Evolutionary conservation across 2,113 vertebrate species (phyloP).

Genomic region (Hirundichthys speculiger): DNA sequence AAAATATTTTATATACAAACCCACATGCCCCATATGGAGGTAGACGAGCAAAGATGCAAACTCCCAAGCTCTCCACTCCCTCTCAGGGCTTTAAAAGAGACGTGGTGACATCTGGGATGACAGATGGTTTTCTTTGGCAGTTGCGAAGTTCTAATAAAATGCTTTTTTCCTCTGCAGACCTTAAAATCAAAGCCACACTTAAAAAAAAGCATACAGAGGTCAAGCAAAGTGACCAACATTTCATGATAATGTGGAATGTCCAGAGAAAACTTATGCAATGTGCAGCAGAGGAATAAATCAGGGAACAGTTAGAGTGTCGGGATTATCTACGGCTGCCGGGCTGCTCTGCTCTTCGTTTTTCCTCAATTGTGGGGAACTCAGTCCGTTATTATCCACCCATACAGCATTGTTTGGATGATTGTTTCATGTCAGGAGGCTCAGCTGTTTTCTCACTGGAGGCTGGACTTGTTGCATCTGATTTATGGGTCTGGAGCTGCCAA

Average conservation of each 20-base stretch:
- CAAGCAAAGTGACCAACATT: not conserved
- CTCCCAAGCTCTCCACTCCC: slow-evolving; percentile 8
- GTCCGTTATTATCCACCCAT: slow-evolving; percentile 15
- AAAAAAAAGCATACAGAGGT: not conserved
- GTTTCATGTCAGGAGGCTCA: slow-evolving; percentile 15
- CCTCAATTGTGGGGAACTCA: not conserved
- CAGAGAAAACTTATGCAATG: not conserved
- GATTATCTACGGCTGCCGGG: not conserved
- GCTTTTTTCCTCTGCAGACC: not conserved
- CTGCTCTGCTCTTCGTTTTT: not conserved
- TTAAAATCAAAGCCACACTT: not conserved
- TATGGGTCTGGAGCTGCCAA: slow-evolving; percentile 46
- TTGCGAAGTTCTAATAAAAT: not conserved
- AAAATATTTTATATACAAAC: slow-evolving; percentile 50
- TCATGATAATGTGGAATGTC: no score
- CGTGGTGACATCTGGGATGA: slow-evolving; percentile 22
- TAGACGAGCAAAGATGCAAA: slow-evolving; percentile 7
- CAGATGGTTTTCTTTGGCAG: slow-evolving; percentile 19
- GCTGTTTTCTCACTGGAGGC: slow-evolving; percentile 38
- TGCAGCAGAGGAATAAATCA: not conserved
- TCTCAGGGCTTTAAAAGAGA: slow-evolving; percentile 9
- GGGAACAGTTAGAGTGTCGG: slow-evolving; percentile 1
- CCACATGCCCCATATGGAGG: slow-evolving; percentile 29
- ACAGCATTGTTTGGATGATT: slow-evolving; percentile 13
- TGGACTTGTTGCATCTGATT: slow-evolving; percentile 57